Percentiles rank a stretch among this genome's conserved stretches.
These are phyloP conservation scores for Metridium senile DNA, from an alignment of 92 coral and sea anemone species.

Conservation along the genomic window DNA sequence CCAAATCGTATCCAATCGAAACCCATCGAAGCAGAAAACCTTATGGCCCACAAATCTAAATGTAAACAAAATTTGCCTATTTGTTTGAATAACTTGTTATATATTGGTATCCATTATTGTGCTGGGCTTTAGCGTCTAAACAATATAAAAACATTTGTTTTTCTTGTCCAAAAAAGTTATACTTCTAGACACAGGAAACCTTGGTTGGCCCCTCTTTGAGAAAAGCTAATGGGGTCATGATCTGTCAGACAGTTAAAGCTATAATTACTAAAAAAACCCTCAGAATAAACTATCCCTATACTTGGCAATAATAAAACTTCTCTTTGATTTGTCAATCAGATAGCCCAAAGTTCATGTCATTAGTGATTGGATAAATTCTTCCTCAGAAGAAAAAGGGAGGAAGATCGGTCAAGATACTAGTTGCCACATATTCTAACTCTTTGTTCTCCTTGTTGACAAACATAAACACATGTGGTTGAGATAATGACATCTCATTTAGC, in stretches of 20 bases:
- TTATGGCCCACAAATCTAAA: background rate
- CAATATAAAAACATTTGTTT: background rate
- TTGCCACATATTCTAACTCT: background rate
- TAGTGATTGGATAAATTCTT: background rate
- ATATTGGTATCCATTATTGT: background rate
- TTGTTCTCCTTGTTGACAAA: constrained; percentile 25
- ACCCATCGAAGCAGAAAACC: background rate
- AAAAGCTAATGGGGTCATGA: constrained; percentile 22
- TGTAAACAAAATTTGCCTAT: background rate
- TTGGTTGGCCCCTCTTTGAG: background rate
- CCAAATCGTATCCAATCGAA: background rate
- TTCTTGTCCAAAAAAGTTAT: background rate
- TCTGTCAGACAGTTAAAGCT: background rate
- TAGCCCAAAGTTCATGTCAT: background rate
- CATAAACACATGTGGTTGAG: constrained; percentile 7
- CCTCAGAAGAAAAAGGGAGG: background rate
- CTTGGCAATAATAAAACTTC: background rate
- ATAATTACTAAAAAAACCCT: background rate
- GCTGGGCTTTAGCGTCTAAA: background rate
- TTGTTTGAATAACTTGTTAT: constrained; percentile 7
- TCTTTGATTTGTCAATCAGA: background rate
- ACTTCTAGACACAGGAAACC: constrained; percentile 13
- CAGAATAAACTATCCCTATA: background rate
- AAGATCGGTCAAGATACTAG: background rate
- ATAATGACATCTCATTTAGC: constrained; percentile 3